These are phyloP conservation scores for Spermophilus dauricus DNA, from an alignment of 2,113 vertebrate genomes.

Conservation along the genomic window DNA sequence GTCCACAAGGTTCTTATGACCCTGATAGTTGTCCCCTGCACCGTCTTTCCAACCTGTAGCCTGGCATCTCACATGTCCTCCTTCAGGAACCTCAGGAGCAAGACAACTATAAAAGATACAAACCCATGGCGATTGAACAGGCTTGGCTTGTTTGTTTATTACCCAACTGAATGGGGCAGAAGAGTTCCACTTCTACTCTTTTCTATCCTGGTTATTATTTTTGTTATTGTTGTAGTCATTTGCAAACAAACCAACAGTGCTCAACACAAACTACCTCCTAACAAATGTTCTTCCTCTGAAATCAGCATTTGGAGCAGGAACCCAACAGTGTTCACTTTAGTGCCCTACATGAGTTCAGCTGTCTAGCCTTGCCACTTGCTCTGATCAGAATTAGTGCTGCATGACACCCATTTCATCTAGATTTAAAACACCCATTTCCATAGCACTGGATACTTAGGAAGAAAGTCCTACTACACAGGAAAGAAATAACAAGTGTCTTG, in stretches of 20 bases:
- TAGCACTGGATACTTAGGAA: neutral
- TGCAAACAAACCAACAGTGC: neutral
- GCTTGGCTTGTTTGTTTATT: neutral
- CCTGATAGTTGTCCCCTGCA: neutral
- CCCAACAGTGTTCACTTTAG: neutral
- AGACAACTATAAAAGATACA: neutral
- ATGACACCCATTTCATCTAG: neutral
- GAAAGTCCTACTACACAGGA: neutral
- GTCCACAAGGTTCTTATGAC: no score
- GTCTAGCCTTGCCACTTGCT: neutral
- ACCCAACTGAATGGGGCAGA: neutral
- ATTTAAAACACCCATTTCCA: neutral
- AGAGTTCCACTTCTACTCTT: neutral
- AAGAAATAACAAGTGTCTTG: neutral
- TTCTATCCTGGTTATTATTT: neutral
- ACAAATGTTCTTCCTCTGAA: neutral
- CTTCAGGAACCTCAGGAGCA: neutral
- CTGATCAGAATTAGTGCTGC: neutral
- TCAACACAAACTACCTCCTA: neutral
- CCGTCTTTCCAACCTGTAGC: neutral
- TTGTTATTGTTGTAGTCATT: neutral
- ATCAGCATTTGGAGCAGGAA: neutral
- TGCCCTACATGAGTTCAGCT: accelerated
- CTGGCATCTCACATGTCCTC: neutral
- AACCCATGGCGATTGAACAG: neutral